phyloP scores from a whole-genome alignment of 2,113 vertebrate species.

The Microcebus griseorufus region DNA sequence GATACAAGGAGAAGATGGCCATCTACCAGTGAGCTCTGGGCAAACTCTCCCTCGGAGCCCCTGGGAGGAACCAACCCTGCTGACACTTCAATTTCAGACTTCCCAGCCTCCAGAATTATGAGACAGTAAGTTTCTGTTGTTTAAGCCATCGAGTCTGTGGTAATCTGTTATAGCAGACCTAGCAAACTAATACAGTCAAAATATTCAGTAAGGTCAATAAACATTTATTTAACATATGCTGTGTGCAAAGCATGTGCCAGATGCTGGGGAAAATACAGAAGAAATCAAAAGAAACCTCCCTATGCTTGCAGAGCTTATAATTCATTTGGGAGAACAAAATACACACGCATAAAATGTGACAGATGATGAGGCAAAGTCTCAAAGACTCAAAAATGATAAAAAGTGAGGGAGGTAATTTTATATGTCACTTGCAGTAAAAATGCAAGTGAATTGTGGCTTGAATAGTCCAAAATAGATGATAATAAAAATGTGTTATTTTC shows the following conservation, averaged over 20 bases:
- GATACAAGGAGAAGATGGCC: background rate
- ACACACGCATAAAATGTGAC: accelerated
- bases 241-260: background rate
- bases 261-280: background rate
- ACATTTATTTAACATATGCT: background rate
- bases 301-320: background rate
- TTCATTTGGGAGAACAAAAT: slow-evolving; percentile 21
- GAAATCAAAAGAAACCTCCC: background rate
- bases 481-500: background rate
- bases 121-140: background rate
- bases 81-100: background rate
- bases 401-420: background rate
- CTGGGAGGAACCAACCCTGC: background rate
- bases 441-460: background rate
- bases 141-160: background rate
- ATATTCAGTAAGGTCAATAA: slow-evolving; percentile 14
- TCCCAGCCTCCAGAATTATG: background rate
- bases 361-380: background rate
- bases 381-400: background rate
- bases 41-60: background rate
- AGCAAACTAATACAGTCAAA: background rate
- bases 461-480: background rate
- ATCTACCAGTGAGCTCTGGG: background rate
- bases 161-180: background rate
- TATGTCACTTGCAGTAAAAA: background rate